Conservation (phyloP, 2,113 vertebrate species). For the Xenotilapia caudafasciata region DNA sequence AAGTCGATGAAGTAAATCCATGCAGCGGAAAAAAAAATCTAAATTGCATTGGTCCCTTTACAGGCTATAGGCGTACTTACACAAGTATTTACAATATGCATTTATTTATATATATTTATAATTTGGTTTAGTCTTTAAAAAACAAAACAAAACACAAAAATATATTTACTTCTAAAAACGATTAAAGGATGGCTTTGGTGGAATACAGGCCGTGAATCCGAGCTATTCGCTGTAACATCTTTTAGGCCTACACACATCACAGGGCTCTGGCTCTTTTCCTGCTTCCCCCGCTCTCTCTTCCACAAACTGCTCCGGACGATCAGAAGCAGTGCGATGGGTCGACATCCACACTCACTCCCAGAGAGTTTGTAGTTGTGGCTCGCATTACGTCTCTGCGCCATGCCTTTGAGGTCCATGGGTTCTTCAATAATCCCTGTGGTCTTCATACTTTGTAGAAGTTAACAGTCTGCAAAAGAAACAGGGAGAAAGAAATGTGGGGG, state of each 20-base stretch:
- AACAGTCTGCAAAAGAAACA: constrained; percentile 65
- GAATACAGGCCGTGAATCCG: constrained; percentile 23
- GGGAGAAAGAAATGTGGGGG: neutral
- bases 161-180: constrained; percentile 9
- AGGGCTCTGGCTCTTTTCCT: neutral
- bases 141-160: neutral
- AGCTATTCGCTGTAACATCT: neutral
- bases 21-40: constrained; percentile 50
- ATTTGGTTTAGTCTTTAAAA: constrained; percentile 61
- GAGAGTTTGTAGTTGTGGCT: constrained; percentile 48
- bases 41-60: constrained; percentile 72
- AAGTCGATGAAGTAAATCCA: constrained; percentile 57
- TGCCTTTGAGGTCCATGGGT: constrained; percentile 65
- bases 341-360: constrained; percentile 5
- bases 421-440: constrained; percentile 67
- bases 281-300: neutral
- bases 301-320: constrained; percentile 5
- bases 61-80: constrained; percentile 54
- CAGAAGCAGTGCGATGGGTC: constrained; percentile 1
- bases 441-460: constrained; percentile 66
- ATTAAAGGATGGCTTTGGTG: constrained; percentile 31
- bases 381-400: constrained; percentile 47
- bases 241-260: neutral
- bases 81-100: constrained; percentile 68
- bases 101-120: constrained; percentile 44